These are phyloP conservation scores for Nephrotoma appendiculata DNA, from an alignment of 2,888 invertebrate genomes.

Conservation along the genomic window DNA sequence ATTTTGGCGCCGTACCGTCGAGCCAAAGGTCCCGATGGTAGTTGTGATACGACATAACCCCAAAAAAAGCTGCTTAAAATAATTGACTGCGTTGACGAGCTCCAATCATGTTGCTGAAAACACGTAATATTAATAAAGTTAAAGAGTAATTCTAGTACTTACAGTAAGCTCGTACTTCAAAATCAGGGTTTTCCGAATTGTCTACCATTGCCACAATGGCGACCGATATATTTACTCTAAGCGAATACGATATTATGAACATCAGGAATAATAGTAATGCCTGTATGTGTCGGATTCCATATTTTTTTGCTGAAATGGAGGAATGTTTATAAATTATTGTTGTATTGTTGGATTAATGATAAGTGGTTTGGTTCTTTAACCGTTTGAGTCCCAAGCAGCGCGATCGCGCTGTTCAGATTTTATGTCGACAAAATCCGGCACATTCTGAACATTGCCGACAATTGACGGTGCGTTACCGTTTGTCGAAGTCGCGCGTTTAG, in stretches of 20 bases:
- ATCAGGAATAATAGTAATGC: slow-evolving; percentile 42
- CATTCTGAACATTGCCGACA: too few species aligned
- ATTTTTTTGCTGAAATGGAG: slow-evolving; percentile 9
- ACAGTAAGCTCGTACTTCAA: slow-evolving; percentile 27
- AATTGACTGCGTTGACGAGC: slow-evolving; percentile 36
- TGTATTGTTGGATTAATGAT: too few species aligned
- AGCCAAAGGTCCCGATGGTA: slow-evolving; percentile 54
- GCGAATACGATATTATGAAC: slow-evolving; percentile 43
- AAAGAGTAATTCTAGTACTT: neutral
- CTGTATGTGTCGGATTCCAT: slow-evolving; percentile 48
- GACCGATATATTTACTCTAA: slow-evolving; percentile 52
- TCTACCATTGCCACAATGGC: slow-evolving; percentile 54
- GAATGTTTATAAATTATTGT: too few species aligned
- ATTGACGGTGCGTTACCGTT: too few species aligned
- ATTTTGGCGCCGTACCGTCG: slow-evolving; percentile 55
- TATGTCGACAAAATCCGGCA: too few species aligned
- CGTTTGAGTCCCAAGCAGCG: too few species aligned
- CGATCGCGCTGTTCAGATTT: too few species aligned
- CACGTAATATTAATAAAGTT: neutral
- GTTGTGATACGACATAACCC: slow-evolving; percentile 46
- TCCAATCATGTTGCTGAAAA: slow-evolving; percentile 44
- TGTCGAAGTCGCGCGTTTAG: too few species aligned
- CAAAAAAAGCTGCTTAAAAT: slow-evolving; percentile 52
- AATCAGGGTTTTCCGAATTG: slow-evolving; percentile 29
- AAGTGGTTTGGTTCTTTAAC: too few species aligned